phyloP scores from a whole-genome alignment of 2,888 invertebrate species.

The Busseola fusca region DNA sequence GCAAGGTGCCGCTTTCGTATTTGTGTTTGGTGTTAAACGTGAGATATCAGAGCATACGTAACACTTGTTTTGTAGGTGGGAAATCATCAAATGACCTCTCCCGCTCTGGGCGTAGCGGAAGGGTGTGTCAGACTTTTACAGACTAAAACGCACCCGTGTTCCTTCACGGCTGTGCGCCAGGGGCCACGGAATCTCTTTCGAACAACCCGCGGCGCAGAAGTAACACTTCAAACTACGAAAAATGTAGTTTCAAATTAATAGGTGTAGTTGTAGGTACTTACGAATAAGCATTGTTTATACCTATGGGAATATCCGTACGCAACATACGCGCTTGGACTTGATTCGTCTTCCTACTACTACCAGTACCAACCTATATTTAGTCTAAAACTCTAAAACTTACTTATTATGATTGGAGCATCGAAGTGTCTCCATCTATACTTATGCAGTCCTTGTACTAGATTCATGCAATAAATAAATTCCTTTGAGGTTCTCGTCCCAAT shows the following conservation, averaged over 20 bases:
- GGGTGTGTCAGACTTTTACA: no score
- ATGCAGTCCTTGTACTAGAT: slow-evolving; percentile 76
- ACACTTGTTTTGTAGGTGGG: no score
- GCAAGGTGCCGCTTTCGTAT: not conserved
- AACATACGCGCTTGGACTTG: not conserved
- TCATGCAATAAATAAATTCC: slow-evolving; percentile 78
- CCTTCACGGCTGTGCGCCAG: no score
- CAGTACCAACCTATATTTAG: no score
- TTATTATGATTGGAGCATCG: slow-evolving; percentile 76
- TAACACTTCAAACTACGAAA: not conserved
- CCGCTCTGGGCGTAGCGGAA: no score
- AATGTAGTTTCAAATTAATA: not conserved
- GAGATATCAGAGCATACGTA: no score
- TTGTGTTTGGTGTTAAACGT: not conserved
- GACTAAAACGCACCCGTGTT: no score
- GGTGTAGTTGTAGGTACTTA: not conserved
- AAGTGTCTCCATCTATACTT: slow-evolving; percentile 77
- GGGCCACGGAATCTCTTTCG: no score
- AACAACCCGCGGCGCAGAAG: no score
- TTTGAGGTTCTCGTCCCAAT: slow-evolving; percentile 78
- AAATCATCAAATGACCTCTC: no score
- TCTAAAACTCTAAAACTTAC: slow-evolving; percentile 61
- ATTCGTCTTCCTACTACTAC: not conserved
- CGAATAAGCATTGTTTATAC: not conserved
- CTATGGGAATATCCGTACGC: no score